phyloP scores from a whole-genome alignment of 2,797 vertebrate genomes.

The Leucoraja ocellata region DNA sequence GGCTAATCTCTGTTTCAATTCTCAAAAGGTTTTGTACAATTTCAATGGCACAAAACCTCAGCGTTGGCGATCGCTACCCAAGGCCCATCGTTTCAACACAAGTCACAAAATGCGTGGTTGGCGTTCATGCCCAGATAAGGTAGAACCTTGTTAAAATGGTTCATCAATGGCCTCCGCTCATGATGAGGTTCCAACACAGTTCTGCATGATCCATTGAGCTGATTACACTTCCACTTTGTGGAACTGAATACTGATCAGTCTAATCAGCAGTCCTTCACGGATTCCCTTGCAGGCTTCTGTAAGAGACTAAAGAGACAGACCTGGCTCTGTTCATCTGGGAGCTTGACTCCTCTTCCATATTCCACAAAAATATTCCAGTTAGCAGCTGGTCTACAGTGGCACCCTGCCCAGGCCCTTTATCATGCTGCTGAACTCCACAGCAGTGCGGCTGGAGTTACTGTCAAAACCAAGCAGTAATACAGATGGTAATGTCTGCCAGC shows the following conservation, averaged over 20 bases:
- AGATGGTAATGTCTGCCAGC: neutral
- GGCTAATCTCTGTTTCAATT: no score
- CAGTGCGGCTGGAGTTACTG: neutral
- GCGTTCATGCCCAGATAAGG: no score
- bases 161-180: neutral
- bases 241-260: neutral
- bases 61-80: no score
- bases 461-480: neutral
- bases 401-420: neutral
- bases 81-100: no score
- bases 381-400: neutral
- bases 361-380: neutral
- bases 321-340: neutral
- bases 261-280: neutral
- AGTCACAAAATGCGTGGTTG: no score
- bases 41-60: no score
- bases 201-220: neutral
- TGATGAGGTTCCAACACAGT: neutral
- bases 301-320: neutral
- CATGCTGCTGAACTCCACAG: neutral
- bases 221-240: neutral
- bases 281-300: neutral
- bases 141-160: no score
- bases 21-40: no score
- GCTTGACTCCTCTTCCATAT: neutral